Percentiles rank a stretch among this genome's conserved stretches.
Evolutionary conservation across 1,140 invertebrate species (phyloP).

Genomic region (Drosophila nasuta): DNA sequence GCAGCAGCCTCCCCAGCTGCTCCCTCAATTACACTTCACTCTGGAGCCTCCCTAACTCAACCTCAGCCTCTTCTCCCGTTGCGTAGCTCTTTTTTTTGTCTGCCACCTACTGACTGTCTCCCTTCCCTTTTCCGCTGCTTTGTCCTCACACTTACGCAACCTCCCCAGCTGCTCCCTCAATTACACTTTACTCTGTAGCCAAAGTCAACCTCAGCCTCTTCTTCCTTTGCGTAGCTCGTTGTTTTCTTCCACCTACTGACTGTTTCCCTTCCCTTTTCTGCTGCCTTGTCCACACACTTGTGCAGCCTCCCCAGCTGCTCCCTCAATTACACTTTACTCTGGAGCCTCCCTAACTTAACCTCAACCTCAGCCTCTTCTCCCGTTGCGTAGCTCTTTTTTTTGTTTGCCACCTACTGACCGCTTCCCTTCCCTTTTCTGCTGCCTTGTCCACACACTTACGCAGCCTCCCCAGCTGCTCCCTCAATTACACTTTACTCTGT

Average conservation of each 20-base stretch:
- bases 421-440: neutral
- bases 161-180: neutral
- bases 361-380: no score
- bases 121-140: neutral
- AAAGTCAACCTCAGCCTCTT: neutral
- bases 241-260: no score
- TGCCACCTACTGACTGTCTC: neutral
- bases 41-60: neutral
- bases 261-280: no score
- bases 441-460: neutral
- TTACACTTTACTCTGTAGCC: neutral
- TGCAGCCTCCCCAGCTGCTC: no score
- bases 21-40: no score
- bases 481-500: neutral
- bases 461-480: neutral
- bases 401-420: neutral
- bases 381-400: no score
- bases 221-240: no score
- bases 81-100: neutral
- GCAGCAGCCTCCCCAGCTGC: neutral
- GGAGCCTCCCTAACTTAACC: no score
- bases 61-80: neutral
- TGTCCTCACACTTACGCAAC: constrained; percentile 40
- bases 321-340: no score
- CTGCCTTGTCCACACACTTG: no score